Percentiles rank a stretch among this genome's conserved stretches.
phyloP scores from a whole-genome alignment of 30 jellyfish, hydroid and myxozoan species.

The Catostylus mosaicus region DNA sequence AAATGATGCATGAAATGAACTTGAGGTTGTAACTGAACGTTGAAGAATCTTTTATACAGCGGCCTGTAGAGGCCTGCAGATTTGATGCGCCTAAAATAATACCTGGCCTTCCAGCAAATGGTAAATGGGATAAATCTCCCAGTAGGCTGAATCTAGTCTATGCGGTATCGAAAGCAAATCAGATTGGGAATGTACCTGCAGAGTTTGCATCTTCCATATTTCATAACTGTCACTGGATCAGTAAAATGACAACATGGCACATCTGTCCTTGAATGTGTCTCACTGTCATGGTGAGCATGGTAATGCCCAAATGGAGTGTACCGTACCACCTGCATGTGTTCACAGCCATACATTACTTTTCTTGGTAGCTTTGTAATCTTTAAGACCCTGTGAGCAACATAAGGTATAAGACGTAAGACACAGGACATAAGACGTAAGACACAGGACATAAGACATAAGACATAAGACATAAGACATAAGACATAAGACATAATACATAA shows the following conservation, averaged over 20 bases:
- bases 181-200: slow-evolving; percentile 78
- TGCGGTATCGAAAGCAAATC: too few relatives aligned
- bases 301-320: slow-evolving; percentile 92
- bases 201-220: slow-evolving; percentile 84
- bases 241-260: slow-evolving; percentile 96
- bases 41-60: too few relatives aligned
- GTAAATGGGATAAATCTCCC: too few relatives aligned
- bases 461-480: background rate
- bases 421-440: too few relatives aligned
- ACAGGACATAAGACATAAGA: too few relatives aligned
- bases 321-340: slow-evolving; percentile 85
- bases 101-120: too few relatives aligned
- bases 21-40: too few relatives aligned
- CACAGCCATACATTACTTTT: slow-evolving; percentile 74
- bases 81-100: too few relatives aligned
- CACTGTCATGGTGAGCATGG: slow-evolving; percentile 99
- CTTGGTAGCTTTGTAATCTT: slow-evolving; percentile 76
- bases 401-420: background rate
- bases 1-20: too few relatives aligned
- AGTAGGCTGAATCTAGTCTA: too few relatives aligned
- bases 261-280: slow-evolving; percentile 77
- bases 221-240: slow-evolving; percentile 55
- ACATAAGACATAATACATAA: too few relatives aligned
- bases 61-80: too few relatives aligned
- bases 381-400: slow-evolving; percentile 46